Conservation (phyloP, 2,888 invertebrate species). For the Sclerodermus sp. region DNA sequence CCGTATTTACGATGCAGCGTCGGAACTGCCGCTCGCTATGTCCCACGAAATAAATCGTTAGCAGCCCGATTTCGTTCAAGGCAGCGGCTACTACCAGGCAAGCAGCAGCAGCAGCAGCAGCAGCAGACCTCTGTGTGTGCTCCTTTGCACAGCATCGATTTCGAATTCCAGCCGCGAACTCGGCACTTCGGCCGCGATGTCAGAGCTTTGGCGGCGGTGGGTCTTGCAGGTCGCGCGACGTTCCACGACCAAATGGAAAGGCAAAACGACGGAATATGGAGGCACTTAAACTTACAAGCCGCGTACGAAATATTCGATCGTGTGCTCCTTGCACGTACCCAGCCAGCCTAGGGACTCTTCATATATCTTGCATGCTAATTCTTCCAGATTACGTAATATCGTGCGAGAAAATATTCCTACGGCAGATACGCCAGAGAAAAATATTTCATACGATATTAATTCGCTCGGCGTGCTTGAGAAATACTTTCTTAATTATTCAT, state of each 20-base stretch:
- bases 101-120: no score
- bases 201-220: slow-evolving; percentile 23
- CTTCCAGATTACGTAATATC: no score
- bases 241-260: slow-evolving; percentile 9
- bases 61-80: slow-evolving; percentile 30
- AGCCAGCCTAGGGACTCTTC: background rate
- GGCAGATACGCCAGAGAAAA: no score
- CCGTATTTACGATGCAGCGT: slow-evolving; percentile 31
- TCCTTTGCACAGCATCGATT: slow-evolving; percentile 14
- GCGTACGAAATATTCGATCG: slow-evolving; percentile 24
- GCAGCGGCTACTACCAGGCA: background rate
- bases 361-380: no score
- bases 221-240: slow-evolving; percentile 18
- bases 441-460: no score
- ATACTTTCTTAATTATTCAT: no score
- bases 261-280: slow-evolving; percentile 7
- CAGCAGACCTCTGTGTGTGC: no score
- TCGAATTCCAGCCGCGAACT: slow-evolving; percentile 26
- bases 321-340: background rate
- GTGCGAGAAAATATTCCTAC: no score
- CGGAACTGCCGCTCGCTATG: slow-evolving; percentile 15
- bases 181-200: slow-evolving; percentile 15
- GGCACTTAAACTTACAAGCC: slow-evolving; percentile 34
- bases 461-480: no score
- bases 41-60: slow-evolving; percentile 38